Percentiles rank a stretch among this genome's conserved stretches.
These are phyloP conservation scores for Leuciscus idus DNA, from an alignment of 2,113 vertebrate genomes.

Conservation along the genomic window DNA sequence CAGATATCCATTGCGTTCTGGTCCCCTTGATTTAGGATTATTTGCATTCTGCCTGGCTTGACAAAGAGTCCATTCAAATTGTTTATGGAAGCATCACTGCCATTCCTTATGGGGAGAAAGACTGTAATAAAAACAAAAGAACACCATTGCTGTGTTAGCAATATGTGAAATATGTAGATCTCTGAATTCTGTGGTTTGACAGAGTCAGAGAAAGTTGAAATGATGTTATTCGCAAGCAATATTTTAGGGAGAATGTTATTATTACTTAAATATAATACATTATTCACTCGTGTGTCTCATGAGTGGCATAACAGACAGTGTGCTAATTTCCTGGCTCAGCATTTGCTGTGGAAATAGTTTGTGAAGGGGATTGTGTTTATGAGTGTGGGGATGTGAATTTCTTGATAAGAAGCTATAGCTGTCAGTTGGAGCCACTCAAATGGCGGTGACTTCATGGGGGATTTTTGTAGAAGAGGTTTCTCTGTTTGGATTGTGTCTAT, in stretches of 20 bases:
- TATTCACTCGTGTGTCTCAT: not conserved
- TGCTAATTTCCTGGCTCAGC: conserved; percentile 22
- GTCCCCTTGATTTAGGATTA: conserved; percentile 77
- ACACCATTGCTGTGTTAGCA: conserved; percentile 51
- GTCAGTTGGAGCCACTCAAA: conserved; percentile 12
- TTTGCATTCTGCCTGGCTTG: conserved; percentile 69
- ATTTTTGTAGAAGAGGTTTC: conserved; percentile 46
- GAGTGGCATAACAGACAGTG: not conserved
- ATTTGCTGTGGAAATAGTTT: conserved; percentile 11
- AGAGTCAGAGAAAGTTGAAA: conserved; percentile 51
- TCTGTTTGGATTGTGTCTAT: conserved; percentile 52
- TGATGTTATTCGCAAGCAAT: not conserved
- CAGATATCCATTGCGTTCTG: conserved; percentile 59
- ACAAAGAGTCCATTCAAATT: conserved; percentile 75
- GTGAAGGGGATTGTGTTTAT: conserved; percentile 6
- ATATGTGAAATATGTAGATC: conserved; percentile 67
- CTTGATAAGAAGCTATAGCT: conserved; percentile 60
- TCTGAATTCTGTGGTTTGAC: conserved; percentile 69
- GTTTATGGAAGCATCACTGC: conserved; percentile 78
- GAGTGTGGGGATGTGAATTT: not conserved
- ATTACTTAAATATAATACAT: not conserved
- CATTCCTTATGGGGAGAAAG: conserved; percentile 64
- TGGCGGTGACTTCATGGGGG: conserved; percentile 53
- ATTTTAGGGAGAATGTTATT: not conserved
- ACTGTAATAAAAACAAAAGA: conserved; percentile 70